A percentile compares a stretch with the other conserved stretches of the same genome.
phyloP scores from a whole-genome alignment of 2,797 vertebrate species.

The Craterocephalus amniculus region DNA sequence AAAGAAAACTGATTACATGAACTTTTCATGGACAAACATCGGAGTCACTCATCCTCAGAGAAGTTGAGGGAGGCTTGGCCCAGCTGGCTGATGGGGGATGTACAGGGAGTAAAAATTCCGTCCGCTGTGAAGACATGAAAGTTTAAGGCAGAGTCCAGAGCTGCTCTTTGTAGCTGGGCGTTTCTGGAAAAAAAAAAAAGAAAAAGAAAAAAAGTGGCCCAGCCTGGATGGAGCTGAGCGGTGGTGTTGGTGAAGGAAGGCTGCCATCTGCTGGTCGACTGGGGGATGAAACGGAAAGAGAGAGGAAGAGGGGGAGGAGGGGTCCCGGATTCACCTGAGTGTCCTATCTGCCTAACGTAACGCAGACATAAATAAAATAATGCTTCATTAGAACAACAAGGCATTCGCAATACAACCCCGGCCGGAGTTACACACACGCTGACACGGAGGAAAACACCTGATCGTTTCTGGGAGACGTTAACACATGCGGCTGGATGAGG shows the following conservation, averaged over 20 bases:
- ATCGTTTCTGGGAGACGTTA: constrained; percentile 22
- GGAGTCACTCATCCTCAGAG: constrained; percentile 1
- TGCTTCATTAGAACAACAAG: constrained; percentile 16
- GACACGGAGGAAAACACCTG: neutral
- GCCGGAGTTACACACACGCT: neutral
- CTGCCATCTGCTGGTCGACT: constrained; percentile 71
- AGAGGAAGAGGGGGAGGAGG: constrained; percentile 29
- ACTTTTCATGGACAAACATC: constrained; percentile 17
- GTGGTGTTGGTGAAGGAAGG: constrained; percentile 44
- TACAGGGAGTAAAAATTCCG: constrained; percentile 27
- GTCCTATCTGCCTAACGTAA: constrained; percentile 40
- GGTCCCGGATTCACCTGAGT: constrained; percentile 41
- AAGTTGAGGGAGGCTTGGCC: constrained; percentile 9
- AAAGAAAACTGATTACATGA: constrained; percentile 64
- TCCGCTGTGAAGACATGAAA: constrained; percentile 28
- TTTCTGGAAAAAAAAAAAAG: neutral
- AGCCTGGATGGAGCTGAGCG: constrained; percentile 64
- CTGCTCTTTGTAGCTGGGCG: constrained; percentile 52
- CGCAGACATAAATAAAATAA: constrained; percentile 30
- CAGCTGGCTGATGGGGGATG: constrained; percentile 70
- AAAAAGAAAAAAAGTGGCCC: constrained; percentile 5
- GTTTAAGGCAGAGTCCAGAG: constrained; percentile 69
- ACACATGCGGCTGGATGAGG: constrained; percentile 56
- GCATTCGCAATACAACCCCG: constrained; percentile 37
- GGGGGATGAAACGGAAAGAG: constrained; percentile 35